These are phyloP conservation scores for Enteromius thamalakanensis DNA, from an alignment of 2,797 vertebrate genomes.

Conservation along the genomic window DNA sequence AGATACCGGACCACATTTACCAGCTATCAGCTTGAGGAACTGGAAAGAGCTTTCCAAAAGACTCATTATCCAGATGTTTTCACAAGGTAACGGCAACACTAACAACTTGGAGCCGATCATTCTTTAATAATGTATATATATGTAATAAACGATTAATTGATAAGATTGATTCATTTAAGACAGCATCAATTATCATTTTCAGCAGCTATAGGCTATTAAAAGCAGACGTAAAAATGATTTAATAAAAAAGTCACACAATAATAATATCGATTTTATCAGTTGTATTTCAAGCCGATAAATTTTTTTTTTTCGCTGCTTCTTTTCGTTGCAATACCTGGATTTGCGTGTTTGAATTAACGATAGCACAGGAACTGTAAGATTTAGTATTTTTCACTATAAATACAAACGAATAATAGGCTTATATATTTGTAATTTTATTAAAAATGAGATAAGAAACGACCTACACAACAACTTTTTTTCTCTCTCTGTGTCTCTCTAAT, in stretches of 20 bases:
- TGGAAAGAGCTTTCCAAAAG: constrained; percentile 89
- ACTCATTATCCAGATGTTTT: constrained; percentile 90
- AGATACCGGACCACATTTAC: constrained; percentile 90
- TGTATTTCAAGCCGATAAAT: not conserved
- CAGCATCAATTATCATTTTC: not conserved
- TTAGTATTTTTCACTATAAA: not conserved
- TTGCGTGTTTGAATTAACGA: not conserved
- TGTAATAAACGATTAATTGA: not conserved
- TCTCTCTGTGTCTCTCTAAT: not conserved
- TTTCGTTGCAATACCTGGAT: not conserved
- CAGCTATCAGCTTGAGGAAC: constrained; percentile 88
- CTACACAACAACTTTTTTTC: not conserved
- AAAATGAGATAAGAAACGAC: not conserved
- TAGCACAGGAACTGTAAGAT: not conserved
- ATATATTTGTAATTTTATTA: not conserved
- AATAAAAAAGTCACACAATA: not conserved
- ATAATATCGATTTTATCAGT: not conserved
- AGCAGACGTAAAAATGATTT: not conserved
- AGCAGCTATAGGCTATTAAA: not conserved
- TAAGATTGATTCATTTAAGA: not conserved
- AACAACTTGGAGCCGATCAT: not conserved
- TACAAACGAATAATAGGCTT: not conserved
- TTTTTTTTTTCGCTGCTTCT: not conserved
- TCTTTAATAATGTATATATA: not conserved
- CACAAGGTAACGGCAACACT: constrained; percentile 78